A percentile compares a stretch with the other conserved stretches of the same genome.
Conservation (phyloP, 2,113 vertebrate species). For the Piaya cayana region DNA sequence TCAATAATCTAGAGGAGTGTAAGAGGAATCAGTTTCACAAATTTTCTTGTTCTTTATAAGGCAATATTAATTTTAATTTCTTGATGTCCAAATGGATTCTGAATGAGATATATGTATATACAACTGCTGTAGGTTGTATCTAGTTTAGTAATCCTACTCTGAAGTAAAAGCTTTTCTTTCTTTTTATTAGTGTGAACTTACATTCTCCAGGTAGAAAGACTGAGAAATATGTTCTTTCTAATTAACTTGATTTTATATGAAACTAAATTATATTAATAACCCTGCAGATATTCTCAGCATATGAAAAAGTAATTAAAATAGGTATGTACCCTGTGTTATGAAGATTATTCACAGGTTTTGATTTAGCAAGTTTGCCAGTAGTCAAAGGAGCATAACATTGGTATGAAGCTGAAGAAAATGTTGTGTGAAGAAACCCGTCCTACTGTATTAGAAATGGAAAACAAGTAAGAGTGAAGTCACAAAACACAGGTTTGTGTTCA, state of each 20-base stretch:
- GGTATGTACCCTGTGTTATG: neutral
- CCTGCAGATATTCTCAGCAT: neutral
- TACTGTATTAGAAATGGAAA: neutral
- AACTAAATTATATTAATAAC: neutral
- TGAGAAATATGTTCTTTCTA: neutral
- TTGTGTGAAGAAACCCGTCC: neutral
- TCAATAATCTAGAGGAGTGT: neutral
- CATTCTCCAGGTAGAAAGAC: neutral
- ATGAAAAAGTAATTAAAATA: conserved; percentile 18
- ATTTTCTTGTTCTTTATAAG: neutral
- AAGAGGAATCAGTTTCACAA: neutral
- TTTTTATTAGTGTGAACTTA: neutral
- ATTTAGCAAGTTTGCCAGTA: neutral
- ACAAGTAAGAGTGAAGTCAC: neutral
- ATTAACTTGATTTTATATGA: neutral
- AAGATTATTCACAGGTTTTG: neutral
- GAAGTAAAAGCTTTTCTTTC: neutral
- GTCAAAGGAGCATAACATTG: neutral
- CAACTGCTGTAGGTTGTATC: neutral
- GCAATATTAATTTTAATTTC: neutral
- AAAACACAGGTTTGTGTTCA: neutral
- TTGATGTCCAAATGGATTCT: neutral
- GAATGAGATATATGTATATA: neutral
- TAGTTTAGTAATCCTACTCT: neutral
- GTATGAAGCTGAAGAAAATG: neutral